A percentile compares a stretch with the other conserved stretches of the same genome.
These are phyloP conservation scores for Crioceris asparagi DNA, from an alignment of 2,888 invertebrate genomes.

Conservation along the genomic window DNA sequence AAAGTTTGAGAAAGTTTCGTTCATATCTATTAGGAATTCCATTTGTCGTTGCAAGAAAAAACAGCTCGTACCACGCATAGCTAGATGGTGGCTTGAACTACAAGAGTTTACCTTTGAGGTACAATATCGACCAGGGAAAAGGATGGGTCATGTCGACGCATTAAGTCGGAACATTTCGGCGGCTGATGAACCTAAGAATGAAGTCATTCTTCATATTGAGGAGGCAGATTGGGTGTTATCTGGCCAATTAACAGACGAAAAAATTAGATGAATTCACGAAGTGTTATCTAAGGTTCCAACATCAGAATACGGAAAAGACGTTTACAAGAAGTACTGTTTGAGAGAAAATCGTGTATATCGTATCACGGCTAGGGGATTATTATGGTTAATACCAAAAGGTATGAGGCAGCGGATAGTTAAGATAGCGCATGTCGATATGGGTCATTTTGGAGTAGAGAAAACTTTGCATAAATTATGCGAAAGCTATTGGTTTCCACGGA, in stretches of 20 bases:
- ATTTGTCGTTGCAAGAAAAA: slow-evolving; percentile 25
- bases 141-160: slow-evolving; percentile 19
- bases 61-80: slow-evolving; percentile 22
- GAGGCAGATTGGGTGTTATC: slow-evolving; percentile 19
- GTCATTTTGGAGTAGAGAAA: slow-evolving; percentile 31
- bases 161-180: slow-evolving; percentile 20
- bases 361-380: slow-evolving; percentile 14
- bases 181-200: slow-evolving; percentile 3
- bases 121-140: slow-evolving; percentile 15
- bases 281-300: slow-evolving; percentile 13
- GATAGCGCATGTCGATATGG: slow-evolving; percentile 31
- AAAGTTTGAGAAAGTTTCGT: slow-evolving; percentile 26
- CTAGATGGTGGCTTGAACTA: slow-evolving; percentile 20
- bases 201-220: slow-evolving; percentile 13
- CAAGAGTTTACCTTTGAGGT: slow-evolving; percentile 19
- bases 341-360: slow-evolving; percentile 14
- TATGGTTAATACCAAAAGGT: slow-evolving; percentile 28
- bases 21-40: slow-evolving; percentile 25
- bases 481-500: slow-evolving; percentile 35
- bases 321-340: slow-evolving; percentile 14
- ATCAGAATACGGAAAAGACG: slow-evolving; percentile 11
- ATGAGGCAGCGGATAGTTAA: slow-evolving; percentile 20
- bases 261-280: slow-evolving; percentile 13
- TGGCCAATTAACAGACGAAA: slow-evolving; percentile 18
- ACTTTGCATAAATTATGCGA: slow-evolving; percentile 25